Evolutionary conservation across 2,888 invertebrate species (phyloP).

Genomic region (Pegoplata infirma): DNA sequence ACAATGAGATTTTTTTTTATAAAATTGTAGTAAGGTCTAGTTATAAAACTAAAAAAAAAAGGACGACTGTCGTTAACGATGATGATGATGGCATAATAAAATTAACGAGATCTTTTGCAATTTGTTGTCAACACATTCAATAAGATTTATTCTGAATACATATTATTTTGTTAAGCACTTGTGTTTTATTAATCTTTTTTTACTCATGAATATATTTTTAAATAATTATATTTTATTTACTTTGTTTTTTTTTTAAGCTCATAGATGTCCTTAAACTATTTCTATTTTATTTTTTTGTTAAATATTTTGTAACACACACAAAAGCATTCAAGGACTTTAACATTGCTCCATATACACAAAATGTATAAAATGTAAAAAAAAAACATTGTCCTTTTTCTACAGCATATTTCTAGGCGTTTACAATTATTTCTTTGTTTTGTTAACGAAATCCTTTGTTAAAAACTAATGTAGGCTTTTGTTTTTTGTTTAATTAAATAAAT

Average conservation of each 20-base stretch:
- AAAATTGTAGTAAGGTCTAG: constrained; percentile 16
- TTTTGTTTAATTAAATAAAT: neutral
- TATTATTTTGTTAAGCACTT: neutral
- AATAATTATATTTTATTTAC: neutral
- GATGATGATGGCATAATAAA: constrained; percentile 1
- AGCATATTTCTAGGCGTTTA: constrained; percentile 4
- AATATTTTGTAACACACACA: constrained; percentile 36
- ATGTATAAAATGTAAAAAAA: constrained; percentile 26
- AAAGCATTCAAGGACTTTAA: constrained; percentile 57
- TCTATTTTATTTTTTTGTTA: constrained; percentile 1
- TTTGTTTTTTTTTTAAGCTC: neutral
- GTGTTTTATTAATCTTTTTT: neutral
- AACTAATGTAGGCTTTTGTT: too few relatives aligned
- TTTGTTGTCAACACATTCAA: constrained; percentile 37
- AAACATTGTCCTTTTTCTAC: neutral
- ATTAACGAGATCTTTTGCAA: constrained; percentile 36
- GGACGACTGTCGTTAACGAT: constrained; percentile 3
- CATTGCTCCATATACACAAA: constrained; percentile 55
- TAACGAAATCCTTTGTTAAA: too few relatives aligned
- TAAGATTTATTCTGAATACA: constrained; percentile 12
- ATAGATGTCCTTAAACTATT: neutral
- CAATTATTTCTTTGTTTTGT: neutral
- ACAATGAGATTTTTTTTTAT: constrained; percentile 26
- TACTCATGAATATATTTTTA: neutral
- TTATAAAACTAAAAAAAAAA: constrained; percentile 12